These are phyloP conservation scores for Tribolium freemani DNA, from an alignment of 2,888 invertebrate species.

Conservation along the genomic window DNA sequence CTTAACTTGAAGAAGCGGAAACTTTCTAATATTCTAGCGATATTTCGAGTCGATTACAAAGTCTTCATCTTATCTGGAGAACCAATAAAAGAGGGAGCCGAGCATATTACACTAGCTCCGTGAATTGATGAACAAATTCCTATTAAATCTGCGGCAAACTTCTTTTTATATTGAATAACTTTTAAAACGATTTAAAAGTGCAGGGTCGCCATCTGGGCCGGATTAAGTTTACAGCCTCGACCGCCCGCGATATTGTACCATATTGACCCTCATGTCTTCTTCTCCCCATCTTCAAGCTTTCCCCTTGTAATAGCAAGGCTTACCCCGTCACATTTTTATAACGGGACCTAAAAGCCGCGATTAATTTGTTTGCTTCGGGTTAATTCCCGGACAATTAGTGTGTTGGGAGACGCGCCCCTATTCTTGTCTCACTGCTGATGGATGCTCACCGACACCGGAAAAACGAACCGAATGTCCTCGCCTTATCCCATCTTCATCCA, in stretches of 20 bases:
- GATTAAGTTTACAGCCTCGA: slow-evolving; percentile 67
- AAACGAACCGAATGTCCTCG: slow-evolving; percentile 31
- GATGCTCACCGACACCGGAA: slow-evolving; percentile 9
- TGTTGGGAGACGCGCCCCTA: slow-evolving; percentile 54
- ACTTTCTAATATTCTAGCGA: slow-evolving; percentile 57
- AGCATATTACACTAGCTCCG: slow-evolving; percentile 63
- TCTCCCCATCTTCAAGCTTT: slow-evolving; percentile 40
- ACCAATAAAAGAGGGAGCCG: slow-evolving; percentile 58
- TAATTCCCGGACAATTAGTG: slow-evolving; percentile 66
- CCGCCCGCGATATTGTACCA: slow-evolving; percentile 59
- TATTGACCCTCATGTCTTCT: slow-evolving; percentile 56
- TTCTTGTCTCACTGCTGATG: slow-evolving; percentile 47
- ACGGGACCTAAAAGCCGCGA: slow-evolving; percentile 63
- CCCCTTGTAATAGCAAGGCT: slow-evolving; percentile 51
- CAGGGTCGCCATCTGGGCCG: slow-evolving; percentile 67
- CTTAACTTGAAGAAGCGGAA: slow-evolving; percentile 45
- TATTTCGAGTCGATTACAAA: slow-evolving; percentile 54
- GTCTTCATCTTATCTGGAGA: slow-evolving; percentile 55
- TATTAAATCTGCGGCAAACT: slow-evolving; percentile 68
- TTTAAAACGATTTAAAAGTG: slow-evolving; percentile 68
- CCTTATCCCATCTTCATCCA: background rate
- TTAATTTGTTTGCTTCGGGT: slow-evolving; percentile 66
- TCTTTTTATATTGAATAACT: slow-evolving; percentile 70
- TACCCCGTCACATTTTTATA: slow-evolving; percentile 65
- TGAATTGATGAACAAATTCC: slow-evolving; percentile 70